Percentiles rank a stretch among this genome's conserved stretches.
phyloP scores from a whole-genome alignment of 2,888 invertebrate species.

The Hymenopus coronatus region DNA sequence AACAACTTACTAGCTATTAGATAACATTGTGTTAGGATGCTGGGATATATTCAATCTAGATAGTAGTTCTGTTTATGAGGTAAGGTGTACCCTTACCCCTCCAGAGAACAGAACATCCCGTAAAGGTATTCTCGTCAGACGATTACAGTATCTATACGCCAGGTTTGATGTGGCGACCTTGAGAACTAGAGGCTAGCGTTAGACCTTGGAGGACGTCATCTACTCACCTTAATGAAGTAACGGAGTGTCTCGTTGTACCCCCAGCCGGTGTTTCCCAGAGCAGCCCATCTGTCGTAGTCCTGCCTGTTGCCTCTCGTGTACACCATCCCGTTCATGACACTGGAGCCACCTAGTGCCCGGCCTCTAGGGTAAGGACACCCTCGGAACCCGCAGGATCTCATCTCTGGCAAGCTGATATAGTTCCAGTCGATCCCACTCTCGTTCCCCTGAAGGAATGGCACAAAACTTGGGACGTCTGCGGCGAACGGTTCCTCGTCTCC shows the following conservation, averaged over 20 bases:
- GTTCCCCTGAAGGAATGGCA: slow-evolving; percentile 34
- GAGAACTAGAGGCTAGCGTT: too few relatives aligned
- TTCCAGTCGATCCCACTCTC: slow-evolving; percentile 39
- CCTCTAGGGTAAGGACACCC: slow-evolving; percentile 43
- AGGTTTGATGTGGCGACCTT: too few relatives aligned
- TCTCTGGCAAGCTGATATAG: slow-evolving; percentile 35
- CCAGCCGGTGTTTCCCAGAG: slow-evolving; percentile 37
- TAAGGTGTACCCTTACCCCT: too few relatives aligned
- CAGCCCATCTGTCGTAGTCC: slow-evolving; percentile 48
- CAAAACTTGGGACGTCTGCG: slow-evolving; percentile 34
- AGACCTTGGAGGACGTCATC: too few relatives aligned
- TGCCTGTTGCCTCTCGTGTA: slow-evolving; percentile 42
- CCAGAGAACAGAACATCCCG: too few relatives aligned
- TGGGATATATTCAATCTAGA: too few relatives aligned
- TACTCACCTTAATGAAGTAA: slow-evolving; percentile 24
- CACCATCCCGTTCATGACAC: slow-evolving; percentile 51
- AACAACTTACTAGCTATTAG: too few relatives aligned
- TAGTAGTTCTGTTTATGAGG: too few relatives aligned
- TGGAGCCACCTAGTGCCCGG: slow-evolving; percentile 49
- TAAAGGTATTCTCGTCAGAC: too few relatives aligned
- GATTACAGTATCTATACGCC: too few relatives aligned
- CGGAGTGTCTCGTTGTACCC: slow-evolving; percentile 25
- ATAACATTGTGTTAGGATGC: too few relatives aligned
- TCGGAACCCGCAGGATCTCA: slow-evolving; percentile 16
- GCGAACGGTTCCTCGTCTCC: slow-evolving; percentile 35